A percentile compares a stretch with the other conserved stretches of the same genome.
Conservation (phyloP, 2,888 invertebrate species). For the Drepana falcataria region DNA sequence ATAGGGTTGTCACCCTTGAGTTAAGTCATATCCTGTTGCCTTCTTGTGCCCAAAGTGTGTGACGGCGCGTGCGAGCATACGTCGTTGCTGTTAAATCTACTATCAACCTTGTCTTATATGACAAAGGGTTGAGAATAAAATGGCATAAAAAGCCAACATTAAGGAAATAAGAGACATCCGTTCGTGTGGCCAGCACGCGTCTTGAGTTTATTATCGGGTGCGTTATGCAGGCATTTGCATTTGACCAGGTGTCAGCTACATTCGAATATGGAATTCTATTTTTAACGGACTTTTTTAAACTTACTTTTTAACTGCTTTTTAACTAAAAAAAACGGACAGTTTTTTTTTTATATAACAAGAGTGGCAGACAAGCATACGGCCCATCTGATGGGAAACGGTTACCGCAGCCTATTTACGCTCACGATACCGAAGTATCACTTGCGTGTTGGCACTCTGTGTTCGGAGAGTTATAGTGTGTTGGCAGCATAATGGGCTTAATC, state of each 20-base stretch:
- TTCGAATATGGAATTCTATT: slow-evolving; percentile 20
- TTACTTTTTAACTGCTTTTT: background rate
- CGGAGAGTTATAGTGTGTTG: no score
- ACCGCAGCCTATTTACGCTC: no score
- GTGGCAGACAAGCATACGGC: no score
- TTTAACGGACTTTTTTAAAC: slow-evolving; percentile 2
- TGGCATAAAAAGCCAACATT: slow-evolving; percentile 11
- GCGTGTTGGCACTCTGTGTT: no score
- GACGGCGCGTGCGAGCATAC: slow-evolving; percentile 46
- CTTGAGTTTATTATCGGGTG: slow-evolving; percentile 37
- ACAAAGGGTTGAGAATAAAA: slow-evolving; percentile 18
- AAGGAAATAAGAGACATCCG: slow-evolving; percentile 68
- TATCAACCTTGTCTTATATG: slow-evolving; percentile 7
- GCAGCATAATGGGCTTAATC: no score
- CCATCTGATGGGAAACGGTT: no score
- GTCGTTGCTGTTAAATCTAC: slow-evolving; percentile 3
- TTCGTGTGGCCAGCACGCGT: slow-evolving; percentile 65
- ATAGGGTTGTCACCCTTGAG: slow-evolving; percentile 59
- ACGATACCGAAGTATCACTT: no score
- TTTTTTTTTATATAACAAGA: no score
- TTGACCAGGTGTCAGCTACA: slow-evolving; percentile 41
- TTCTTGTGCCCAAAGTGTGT: slow-evolving; percentile 45
- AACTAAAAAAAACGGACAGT: no score
- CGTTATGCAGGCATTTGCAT: slow-evolving; percentile 37
- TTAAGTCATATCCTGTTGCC: slow-evolving; percentile 54